Percentiles rank a stretch among this genome's conserved stretches.
Conservation (phyloP, 2,888 invertebrate species). For the Timema podura region DNA sequence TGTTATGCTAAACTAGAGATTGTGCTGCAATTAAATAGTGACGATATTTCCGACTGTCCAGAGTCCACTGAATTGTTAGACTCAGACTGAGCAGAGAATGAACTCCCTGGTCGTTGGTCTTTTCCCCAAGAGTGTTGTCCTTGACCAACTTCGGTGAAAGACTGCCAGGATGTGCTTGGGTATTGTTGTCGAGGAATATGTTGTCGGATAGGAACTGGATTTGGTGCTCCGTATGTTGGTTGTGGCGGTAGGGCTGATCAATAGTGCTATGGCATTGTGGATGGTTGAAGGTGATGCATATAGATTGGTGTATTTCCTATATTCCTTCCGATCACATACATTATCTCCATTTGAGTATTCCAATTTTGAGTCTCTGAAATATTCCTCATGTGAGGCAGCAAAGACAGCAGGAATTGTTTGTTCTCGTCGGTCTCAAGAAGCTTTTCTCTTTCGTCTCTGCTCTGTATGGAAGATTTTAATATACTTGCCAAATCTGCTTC, state of each 20-base stretch:
- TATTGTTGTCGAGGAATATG: neutral
- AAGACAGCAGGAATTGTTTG: neutral
- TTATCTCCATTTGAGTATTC: slow-evolving; percentile 3
- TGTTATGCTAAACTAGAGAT: neutral
- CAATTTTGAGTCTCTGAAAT: neutral
- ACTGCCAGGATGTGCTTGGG: neutral
- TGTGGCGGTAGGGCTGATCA: neutral
- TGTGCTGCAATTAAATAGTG: neutral
- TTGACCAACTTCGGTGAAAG: neutral
- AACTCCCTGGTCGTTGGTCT: neutral
- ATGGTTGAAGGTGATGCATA: neutral
- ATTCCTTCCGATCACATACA: neutral
- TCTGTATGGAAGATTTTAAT: neutral
- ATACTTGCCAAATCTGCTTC: neutral
- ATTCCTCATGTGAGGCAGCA: slow-evolving; percentile 4
- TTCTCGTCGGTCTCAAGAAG: neutral
- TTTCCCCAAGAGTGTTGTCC: neutral
- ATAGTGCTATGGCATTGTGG: neutral
- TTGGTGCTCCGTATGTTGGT: neutral
- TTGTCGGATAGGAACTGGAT: neutral
- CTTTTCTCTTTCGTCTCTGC: neutral
- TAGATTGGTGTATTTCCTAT: neutral
- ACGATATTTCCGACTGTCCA: neutral
- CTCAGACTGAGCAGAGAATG: neutral
- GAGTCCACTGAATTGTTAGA: neutral